Evolutionary conservation across 2,113 vertebrate species (phyloP).

Genomic region (Oncorhynchus masou): DNA sequence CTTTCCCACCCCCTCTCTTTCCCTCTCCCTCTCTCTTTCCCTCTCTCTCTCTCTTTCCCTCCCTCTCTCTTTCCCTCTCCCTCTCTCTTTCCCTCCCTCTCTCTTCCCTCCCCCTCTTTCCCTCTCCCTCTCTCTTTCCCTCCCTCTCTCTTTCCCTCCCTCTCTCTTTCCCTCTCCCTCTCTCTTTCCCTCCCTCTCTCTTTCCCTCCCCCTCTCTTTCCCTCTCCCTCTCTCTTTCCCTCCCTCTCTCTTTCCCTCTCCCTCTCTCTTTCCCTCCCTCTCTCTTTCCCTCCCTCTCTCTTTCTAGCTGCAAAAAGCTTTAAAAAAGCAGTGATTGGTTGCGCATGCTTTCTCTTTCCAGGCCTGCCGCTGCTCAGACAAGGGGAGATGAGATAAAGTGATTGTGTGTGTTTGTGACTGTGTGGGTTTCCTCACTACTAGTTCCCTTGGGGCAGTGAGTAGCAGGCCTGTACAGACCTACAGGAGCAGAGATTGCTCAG

Average conservation of each 20-base stretch:
- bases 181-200: background rate
- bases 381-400: background rate
- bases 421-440: conserved; percentile 4
- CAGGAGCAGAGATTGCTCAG: conserved; percentile 4
- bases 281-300: background rate
- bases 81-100: no score
- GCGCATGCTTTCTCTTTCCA: background rate
- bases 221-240: background rate
- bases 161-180: background rate
- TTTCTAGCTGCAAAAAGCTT: background rate
- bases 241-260: background rate
- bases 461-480: background rate
- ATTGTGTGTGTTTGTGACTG: background rate
- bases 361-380: background rate
- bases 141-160: background rate
- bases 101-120: no score
- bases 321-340: conserved; percentile 7
- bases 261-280: background rate
- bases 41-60: no score
- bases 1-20: no score
- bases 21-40: no score
- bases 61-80: no score
- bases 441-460: conserved; percentile 2
- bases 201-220: conserved; percentile 4
- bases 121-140: background rate